Evolutionary conservation across 1,140 invertebrate species (phyloP).

Genomic region (Drosophila navojoa): DNA sequence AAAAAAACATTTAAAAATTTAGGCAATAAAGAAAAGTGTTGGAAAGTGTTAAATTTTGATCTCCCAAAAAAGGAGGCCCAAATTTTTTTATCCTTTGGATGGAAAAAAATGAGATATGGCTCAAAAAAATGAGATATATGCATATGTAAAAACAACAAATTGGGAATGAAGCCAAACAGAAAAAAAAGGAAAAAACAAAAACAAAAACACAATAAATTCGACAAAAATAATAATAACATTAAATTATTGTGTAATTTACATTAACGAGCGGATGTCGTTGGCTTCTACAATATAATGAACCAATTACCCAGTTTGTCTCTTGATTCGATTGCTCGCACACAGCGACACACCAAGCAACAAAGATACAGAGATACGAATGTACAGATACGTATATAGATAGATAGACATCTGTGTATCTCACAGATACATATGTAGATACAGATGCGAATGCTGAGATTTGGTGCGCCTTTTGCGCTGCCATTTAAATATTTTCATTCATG

Average conservation of each 20-base stretch:
- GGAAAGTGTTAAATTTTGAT: no score
- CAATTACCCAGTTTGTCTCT: constrained; percentile 81
- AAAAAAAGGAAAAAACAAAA: not conserved
- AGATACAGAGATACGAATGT: constrained; percentile 1
- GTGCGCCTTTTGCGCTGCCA: constrained; percentile 32
- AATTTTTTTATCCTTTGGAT: no score
- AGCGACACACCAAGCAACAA: constrained; percentile 20
- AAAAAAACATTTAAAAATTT: no score
- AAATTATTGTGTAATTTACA: constrained; percentile 82
- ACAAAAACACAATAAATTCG: not conserved
- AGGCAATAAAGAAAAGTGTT: no score
- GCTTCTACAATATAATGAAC: constrained; percentile 78
- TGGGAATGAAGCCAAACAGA: not conserved
- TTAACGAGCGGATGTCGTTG: constrained; percentile 79
- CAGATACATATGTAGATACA: constrained; percentile 7
- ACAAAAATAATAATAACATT: constrained; percentile 35
- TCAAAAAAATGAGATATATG: no score
- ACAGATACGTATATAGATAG: not conserved
- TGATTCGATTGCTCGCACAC: constrained; percentile 74
- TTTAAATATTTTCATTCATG: constrained; percentile 44
- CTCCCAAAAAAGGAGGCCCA: no score
- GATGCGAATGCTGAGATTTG: constrained; percentile 7
- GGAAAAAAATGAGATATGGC: no score
- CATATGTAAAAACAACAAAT: no score
- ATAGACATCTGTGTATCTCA: not conserved